phyloP scores from a whole-genome alignment of 1,140 invertebrate genomes.

The Ephestia elutella region DNA sequence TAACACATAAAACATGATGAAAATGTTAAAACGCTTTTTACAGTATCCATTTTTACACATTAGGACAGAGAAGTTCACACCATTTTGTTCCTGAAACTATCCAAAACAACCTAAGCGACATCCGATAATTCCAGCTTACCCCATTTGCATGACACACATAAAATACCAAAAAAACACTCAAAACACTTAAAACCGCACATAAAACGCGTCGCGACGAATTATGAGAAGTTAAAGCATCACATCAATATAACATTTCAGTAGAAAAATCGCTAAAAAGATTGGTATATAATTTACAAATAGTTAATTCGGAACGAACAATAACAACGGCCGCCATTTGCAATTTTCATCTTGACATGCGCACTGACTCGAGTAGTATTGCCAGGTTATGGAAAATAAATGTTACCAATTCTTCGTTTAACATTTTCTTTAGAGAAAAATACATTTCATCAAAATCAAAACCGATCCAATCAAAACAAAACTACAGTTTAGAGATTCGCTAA shows the following conservation, averaged over 20 bases:
- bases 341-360: conserved; percentile 76
- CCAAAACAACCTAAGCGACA: conserved; percentile 75
- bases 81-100: conserved; percentile 69
- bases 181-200: conserved; percentile 71
- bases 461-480: too few species aligned
- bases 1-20: conserved; percentile 36
- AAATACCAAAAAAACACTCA: conserved; percentile 72
- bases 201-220: conserved; percentile 64
- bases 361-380: conserved; percentile 57
- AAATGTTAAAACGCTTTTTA: conserved; percentile 52
- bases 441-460: too few species aligned
- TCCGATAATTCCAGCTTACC: conserved; percentile 75
- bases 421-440: too few species aligned
- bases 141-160: conserved; percentile 76
- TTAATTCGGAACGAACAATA: conserved; percentile 75
- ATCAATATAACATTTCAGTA: conserved; percentile 66
- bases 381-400: background rate
- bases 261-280: conserved; percentile 73
- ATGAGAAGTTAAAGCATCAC: conserved; percentile 63
- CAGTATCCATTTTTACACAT: conserved; percentile 61
- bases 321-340: conserved; percentile 76
- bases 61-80: conserved; percentile 65
- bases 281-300: conserved; percentile 75
- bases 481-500: too few species aligned
- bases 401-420: too few species aligned